Conservation (phyloP, 2,113 vertebrate species). For the Procavia capensis region DNA sequence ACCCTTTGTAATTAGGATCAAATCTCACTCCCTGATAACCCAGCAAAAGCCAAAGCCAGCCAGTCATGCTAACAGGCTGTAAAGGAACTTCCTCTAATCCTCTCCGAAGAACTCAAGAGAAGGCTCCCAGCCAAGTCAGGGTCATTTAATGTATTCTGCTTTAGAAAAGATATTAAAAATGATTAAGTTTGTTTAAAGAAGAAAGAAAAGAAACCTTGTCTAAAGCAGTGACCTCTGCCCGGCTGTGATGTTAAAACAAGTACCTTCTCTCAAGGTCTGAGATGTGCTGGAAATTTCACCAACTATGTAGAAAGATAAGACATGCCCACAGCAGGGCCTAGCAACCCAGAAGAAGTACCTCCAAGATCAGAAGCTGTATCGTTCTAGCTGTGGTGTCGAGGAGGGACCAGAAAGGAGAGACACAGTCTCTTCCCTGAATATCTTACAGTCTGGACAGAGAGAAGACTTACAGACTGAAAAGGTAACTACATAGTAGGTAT, state of each 20-base stretch:
- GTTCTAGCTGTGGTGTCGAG: neutral
- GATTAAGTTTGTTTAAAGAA: conserved; percentile 78
- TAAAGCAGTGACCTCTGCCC: conserved; percentile 68
- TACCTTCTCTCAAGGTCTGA: conserved; percentile 63
- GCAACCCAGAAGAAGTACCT: neutral
- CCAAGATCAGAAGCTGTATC: neutral
- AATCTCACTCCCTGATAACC: conserved; percentile 68
- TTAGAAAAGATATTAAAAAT: conserved; percentile 80
- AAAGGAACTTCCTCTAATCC: conserved; percentile 75
- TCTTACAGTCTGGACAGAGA: neutral
- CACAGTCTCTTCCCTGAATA: neutral
- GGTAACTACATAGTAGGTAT: neutral
- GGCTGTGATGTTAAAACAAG: conserved; percentile 64
- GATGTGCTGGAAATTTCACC: conserved; percentile 66
- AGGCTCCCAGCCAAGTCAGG: conserved; percentile 70
- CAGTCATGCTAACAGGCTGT: conserved; percentile 51
- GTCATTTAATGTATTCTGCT: conserved; percentile 76
- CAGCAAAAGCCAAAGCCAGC: conserved; percentile 66
- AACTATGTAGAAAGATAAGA: conserved; percentile 8
- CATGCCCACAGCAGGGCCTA: neutral
- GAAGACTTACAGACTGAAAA: neutral
- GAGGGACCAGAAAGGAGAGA: neutral
- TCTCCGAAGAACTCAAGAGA: conserved; percentile 66
- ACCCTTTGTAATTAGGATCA: conserved; percentile 72
- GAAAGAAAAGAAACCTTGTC: conserved; percentile 63